phyloP scores from a whole-genome alignment of 2,797 vertebrate species.

The Brachyalestes nurse region DNA sequence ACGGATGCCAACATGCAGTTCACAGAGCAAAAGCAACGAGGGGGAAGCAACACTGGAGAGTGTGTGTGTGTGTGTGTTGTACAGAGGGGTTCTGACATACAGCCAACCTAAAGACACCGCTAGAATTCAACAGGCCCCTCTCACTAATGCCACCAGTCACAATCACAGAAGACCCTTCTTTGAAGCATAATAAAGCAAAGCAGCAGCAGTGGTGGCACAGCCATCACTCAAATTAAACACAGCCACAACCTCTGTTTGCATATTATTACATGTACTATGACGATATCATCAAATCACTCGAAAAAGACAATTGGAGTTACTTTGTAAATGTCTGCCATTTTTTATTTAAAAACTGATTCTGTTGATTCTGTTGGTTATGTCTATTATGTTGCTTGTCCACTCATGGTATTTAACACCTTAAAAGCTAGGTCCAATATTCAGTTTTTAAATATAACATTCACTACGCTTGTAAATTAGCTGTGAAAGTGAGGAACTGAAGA shows the following conservation, averaged over 20 bases:
- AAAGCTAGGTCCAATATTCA: too few species aligned
- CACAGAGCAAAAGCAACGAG: constrained; percentile 68
- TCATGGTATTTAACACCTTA: too few species aligned
- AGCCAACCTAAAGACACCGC: constrained; percentile 48
- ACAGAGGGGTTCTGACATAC: constrained; percentile 34
- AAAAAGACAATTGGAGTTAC: background rate
- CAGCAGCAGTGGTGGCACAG: background rate
- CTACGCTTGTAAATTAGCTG: too few species aligned
- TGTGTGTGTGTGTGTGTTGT: constrained; percentile 30
- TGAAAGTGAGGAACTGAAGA: too few species aligned
- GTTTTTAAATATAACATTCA: too few species aligned
- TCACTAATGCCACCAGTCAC: constrained; percentile 41
- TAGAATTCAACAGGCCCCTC: constrained; percentile 50
- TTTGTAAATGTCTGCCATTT: background rate
- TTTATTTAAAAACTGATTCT: background rate
- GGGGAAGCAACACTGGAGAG: constrained; percentile 58
- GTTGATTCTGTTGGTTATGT: too few species aligned
- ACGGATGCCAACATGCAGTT: constrained; percentile 76
- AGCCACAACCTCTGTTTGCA: background rate
- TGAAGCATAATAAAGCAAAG: background rate
- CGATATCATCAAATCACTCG: background rate
- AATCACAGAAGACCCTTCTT: background rate
- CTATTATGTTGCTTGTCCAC: too few species aligned
- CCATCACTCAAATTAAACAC: background rate
- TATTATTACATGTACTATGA: background rate